Base-by-base conservation (phyloP, 2,797 vertebrate genomes). In the Cryptoprocta ferox region DNA sequence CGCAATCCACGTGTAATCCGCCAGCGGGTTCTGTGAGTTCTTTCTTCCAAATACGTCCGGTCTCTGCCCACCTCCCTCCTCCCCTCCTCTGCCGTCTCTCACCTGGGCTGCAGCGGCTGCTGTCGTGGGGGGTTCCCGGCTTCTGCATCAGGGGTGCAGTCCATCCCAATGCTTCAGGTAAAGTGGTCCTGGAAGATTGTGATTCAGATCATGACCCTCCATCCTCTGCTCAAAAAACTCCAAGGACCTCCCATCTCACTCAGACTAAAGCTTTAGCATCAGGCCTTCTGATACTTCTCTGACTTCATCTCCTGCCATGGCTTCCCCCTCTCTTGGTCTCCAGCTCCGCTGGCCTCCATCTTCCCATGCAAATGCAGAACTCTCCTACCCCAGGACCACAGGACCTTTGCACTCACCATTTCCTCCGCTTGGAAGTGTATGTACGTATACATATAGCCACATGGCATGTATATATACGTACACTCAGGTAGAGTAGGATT, bases 51-150 rank as follows among this genome's bases (percentile, higher is more conserved):
- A 18, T 56, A 37, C 5, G 18, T 37, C n/a, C 32, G 9, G 59
- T 50, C 42, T 24, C 68, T 66, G 6, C 42, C 56, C 12, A 37
- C n/a, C 21, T 37, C 11, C 2, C 13, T 16, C 1, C 13, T 13
- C 24, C 13, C 13, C 15, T n/a, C 53, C 18, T 24, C 13, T 13
- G 1, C 21, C 16, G 1, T 79, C 56, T 61, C 80, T 50, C 13
- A 24, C 24, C 32, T 28, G 30, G 19, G 48, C 4, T 0, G 3
- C 15, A 2, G 7, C 28, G 10, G 0, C 37, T 16, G 3, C 50
- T 79, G 66, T 30, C 37, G n/a, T 10, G 4, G 5, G 28, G 56
- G 56, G 1, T 56, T 56, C 56, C 21, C 8, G 5, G 37, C 21
- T 61, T 48, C 63, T 24, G 5, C 2, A 56, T 42, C 30, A 18